Evolutionary conservation across 2,797 vertebrate genomes (phyloP), one percentile per base, ranked within the genome.

Genomic region (Tinamus major): DNA sequence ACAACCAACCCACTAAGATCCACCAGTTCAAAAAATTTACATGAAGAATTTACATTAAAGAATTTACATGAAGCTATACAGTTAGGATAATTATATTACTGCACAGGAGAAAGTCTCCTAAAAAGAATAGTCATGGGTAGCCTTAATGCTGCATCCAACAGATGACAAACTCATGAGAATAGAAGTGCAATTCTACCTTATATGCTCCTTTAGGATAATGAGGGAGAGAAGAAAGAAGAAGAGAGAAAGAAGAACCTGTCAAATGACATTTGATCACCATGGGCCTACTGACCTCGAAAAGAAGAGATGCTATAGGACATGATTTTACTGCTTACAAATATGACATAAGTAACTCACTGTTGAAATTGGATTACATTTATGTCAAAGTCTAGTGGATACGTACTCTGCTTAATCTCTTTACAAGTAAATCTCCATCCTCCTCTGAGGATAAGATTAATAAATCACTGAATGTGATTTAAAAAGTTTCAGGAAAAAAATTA

Each of bases 191-290:
- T 29, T 39, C 46, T 55, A 69, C 48, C 1, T 1, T 29, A 4
- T 18, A 49, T 6, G 1, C 16, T 74, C n/a, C 61, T 79, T 55
- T 31, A 17, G 29, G 31, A 19, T 55, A 55, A 55, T 31, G 10
- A 27, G 17, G 53, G 29, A 55, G 53, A 3, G 29, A 31, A 31
- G 8, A 17, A 55, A 29, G 27, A 4, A 29, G 53, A 55, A 18
- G 31, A 31, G 17, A 31, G 29, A 55, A 31, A 17, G 51, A 18
- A 15, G 17, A 7, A 20, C n/a, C 82, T 53, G 20, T 27, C 24
- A 78, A 71, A 15, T 41, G 48, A 90, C 90, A 87, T 65, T 80
- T 86, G 41, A 31, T 92, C 75, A 86, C 41, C 74, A 63, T n/a
- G 83, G 53, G 18, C n/a, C 49, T 75, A 42, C 20, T 53, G 70